Evolutionary conservation across 2,113 vertebrate genomes (phyloP).

Genomic region (Hippotragus niger): DNA sequence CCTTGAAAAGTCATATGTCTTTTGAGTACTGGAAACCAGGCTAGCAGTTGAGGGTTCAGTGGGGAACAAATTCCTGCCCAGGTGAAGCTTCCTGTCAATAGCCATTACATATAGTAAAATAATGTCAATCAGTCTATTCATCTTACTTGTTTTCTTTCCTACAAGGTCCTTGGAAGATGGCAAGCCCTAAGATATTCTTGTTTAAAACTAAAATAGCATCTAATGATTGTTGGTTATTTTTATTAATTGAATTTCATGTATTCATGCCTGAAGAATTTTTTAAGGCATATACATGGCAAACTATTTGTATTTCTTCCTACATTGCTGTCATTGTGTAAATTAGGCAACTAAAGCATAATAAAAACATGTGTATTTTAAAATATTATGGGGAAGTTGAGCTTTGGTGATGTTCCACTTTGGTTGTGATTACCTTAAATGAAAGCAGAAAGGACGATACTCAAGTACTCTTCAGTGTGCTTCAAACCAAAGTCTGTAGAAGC

Average conservation of each 20-base stretch:
- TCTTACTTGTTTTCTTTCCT: background rate
- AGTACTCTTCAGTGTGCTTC: background rate
- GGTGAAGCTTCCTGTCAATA: background rate
- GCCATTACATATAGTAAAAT: background rate
- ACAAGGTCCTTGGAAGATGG: background rate
- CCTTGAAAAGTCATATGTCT: background rate
- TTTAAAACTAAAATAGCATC: background rate
- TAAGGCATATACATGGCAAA: background rate
- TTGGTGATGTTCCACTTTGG: background rate
- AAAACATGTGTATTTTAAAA: background rate
- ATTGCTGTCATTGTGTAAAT: background rate
- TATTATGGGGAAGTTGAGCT: background rate
- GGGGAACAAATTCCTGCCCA: background rate
- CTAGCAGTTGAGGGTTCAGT: background rate
- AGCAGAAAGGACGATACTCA: background rate
- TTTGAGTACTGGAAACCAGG: background rate
- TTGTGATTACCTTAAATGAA: background rate
- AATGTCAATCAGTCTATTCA: background rate
- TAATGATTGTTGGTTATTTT: background rate
- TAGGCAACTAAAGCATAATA: background rate
- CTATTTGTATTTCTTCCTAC: background rate
- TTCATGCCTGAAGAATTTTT: background rate
- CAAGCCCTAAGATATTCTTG: background rate
- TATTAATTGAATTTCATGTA: constrained; percentile 27
- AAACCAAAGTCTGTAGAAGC: background rate